Conservation (phyloP, 2,113 vertebrate species). For the Toxotes jaculatrix region DNA sequence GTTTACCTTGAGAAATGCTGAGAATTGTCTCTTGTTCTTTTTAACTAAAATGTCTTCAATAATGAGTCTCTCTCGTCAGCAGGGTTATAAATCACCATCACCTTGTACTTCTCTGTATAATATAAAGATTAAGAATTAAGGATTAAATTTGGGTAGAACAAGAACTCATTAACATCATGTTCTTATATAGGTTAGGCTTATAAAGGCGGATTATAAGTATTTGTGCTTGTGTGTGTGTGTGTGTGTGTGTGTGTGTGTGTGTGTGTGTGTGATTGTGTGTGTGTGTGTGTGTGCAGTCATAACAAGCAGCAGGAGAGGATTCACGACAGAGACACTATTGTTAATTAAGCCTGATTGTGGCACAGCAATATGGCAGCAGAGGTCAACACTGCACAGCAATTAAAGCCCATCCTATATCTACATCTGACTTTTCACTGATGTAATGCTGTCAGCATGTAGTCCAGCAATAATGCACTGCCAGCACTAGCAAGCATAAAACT, state of each 20-base stretch:
- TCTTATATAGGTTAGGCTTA: conserved; percentile 31
- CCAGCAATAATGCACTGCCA: not conserved
- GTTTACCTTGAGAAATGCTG: not conserved
- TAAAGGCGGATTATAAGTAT: not conserved
- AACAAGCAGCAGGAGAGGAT: conserved; percentile 14
- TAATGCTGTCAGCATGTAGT: not conserved
- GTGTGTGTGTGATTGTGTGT: not conserved
- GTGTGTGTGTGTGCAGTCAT: conserved; percentile 3
- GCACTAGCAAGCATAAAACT: not conserved
- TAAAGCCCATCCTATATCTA: not conserved
- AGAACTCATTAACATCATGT: conserved; percentile 70
- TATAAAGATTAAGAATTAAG: not conserved
- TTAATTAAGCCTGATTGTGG: conserved; percentile 49
- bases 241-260: not conserved
- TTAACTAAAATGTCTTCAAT: conserved; percentile 16
- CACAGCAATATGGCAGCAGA: conserved; percentile 6
- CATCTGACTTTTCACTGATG: not conserved
- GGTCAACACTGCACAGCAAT: conserved; percentile 4
- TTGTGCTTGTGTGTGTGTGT: conserved; percentile 1
- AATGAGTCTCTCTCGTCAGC: not conserved
- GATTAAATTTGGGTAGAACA: conserved; percentile 58
- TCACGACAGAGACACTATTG: conserved; percentile 9
- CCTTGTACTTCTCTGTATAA: conserved; percentile 10
- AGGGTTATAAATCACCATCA: not conserved
- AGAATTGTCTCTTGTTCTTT: not conserved